These are phyloP conservation scores for Helogale parvula DNA, from an alignment of 2,113 vertebrate species.

Conservation along the genomic window DNA sequence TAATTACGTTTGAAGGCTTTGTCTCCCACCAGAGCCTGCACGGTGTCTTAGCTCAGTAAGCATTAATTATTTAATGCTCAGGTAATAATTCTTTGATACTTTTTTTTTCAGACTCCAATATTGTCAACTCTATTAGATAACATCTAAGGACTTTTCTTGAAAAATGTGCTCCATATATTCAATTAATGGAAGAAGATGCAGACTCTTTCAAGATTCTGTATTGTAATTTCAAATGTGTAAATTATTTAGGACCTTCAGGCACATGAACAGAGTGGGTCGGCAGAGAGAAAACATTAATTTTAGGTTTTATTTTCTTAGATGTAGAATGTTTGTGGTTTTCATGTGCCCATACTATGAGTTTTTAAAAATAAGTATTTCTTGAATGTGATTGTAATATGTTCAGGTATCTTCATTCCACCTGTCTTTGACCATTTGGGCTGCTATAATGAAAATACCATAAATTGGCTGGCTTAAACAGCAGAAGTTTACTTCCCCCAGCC, in stretches of 20 bases:
- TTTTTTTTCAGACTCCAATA: neutral
- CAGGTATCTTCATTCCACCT: neutral
- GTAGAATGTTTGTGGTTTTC: slow-evolving; percentile 11
- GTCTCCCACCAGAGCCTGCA: neutral
- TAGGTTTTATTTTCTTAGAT: neutral
- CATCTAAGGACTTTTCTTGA: neutral
- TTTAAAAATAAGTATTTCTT: neutral
- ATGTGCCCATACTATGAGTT: neutral
- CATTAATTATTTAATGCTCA: neutral
- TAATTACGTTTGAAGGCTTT: neutral
- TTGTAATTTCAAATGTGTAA: neutral
- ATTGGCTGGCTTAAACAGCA: neutral
- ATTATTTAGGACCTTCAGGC: neutral
- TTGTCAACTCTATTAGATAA: neutral
- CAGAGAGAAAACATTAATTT: neutral
- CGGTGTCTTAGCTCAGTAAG: neutral
- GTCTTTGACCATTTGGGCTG: neutral
- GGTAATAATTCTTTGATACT: neutral
- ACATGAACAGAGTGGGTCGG: neutral
- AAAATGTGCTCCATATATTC: neutral
- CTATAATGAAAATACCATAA: neutral
- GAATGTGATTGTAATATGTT: neutral
- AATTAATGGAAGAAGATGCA: neutral
- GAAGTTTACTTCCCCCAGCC: neutral
- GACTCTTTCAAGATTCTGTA: neutral